Base-by-base conservation (phyloP, 1,140 invertebrate genomes). In the Agrypnia vestita region DNA sequence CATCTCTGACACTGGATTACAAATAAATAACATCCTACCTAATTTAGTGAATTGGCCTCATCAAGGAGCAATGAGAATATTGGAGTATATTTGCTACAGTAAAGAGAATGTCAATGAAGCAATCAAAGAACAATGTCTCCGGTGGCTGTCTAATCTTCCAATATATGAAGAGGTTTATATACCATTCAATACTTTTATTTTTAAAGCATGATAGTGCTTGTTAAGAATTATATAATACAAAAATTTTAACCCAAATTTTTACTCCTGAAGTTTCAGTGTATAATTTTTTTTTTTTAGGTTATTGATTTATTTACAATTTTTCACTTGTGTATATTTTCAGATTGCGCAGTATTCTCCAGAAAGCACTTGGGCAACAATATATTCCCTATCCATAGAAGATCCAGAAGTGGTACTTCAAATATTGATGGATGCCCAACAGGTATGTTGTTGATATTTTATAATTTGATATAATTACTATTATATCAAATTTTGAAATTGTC, bases 111-210 rank as follows among this genome's bases (percentile, higher is more conserved):
- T 86, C 0, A 75, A 83, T 53, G 86, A 88, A 35, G 86, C 87
- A 55, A 84, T 84, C 0, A 84, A 88, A 79, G 85, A 87, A 75
- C 86, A 85, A 84, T 88, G 88, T 79, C 85, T 84, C 7, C 85
- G 86, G 69, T 89, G 89, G 88, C 85, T 89, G 77, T 78, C 85
- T 4, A 87, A 86, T 82, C 88, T 90, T 81, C 88, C 88, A 69
- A 69, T 90, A 12, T 90, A 90, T 84, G 86, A 88, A 78, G 85
- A 89, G 86, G 88, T 90, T 86, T 53, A 19, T 77, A 61, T 35
- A 46, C 67, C n/a, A 53, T 74, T 55, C 49, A 69, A 51, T 72
- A 59, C 44, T 51, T 8, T 73, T 21, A 78, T 19, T 35, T 19
- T 64, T 15, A 13, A 44, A 69, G 1, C 6, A 35, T 35, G 1